Evolutionary conservation across 2,888 invertebrate genomes (phyloP).

Genomic region (Odontocerum albicorne): DNA sequence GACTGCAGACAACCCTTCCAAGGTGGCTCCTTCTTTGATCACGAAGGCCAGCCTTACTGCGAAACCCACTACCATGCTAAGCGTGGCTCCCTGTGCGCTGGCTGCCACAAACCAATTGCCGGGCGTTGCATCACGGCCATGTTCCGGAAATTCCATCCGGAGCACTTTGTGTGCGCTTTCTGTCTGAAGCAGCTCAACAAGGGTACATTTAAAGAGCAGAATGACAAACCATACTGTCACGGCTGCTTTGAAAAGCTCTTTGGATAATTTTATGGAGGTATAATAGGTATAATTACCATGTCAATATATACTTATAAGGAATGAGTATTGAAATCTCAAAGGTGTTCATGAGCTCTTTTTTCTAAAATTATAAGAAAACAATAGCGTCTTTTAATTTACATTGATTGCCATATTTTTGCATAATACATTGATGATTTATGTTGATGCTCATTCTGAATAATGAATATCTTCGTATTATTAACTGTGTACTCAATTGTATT

Average conservation of each 20-base stretch:
- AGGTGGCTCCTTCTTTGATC: slow-evolving; percentile 97
- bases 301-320: too few species aligned
- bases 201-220: slow-evolving; percentile 99
- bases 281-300: too few species aligned
- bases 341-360: too few species aligned
- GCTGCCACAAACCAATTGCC: slow-evolving; percentile 96
- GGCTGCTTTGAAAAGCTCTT: slow-evolving; percentile 96
- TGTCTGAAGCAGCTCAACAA: slow-evolving; percentile 97
- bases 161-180: slow-evolving; percentile 99
- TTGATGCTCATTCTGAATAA: too few species aligned
- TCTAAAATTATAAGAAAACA: too few species aligned
- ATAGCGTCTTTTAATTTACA: too few species aligned
- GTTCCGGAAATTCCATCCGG: slow-evolving; percentile 98
- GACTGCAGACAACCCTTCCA: slow-evolving; percentile 97
- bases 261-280: slow-evolving; percentile 56
- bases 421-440: too few species aligned
- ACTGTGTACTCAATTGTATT: too few species aligned
- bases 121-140: slow-evolving; percentile 98
- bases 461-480: too few species aligned
- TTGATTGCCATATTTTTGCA: too few species aligned
- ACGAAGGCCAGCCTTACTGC: slow-evolving; percentile 97
- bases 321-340: too few species aligned
- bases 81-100: slow-evolving; percentile 95
- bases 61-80: slow-evolving; percentile 99
- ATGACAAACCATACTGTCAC: slow-evolving; percentile 98